These are phyloP conservation scores for Lacanobia wlatinum DNA, from an alignment of 2,888 invertebrate genomes.

Conservation along the genomic window DNA sequence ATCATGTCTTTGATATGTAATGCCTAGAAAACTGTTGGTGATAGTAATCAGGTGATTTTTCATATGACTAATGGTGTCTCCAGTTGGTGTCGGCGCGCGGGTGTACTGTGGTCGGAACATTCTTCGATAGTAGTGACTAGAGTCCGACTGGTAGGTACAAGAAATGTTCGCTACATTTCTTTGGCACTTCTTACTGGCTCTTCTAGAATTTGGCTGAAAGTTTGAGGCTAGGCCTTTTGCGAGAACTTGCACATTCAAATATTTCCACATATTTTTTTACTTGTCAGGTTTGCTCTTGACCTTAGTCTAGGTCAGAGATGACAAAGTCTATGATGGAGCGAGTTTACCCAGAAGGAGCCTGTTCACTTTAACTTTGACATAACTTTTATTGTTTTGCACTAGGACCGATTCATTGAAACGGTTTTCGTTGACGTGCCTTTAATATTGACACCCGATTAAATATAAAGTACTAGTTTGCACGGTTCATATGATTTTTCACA, in stretches of 20 bases:
- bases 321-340: no score
- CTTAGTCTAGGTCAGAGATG: no score
- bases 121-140: conserved; percentile 55
- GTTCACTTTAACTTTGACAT: no score
- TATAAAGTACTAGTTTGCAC: background rate
- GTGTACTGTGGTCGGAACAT: conserved; percentile 35
- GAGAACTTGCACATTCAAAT: background rate
- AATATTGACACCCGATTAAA: no score
- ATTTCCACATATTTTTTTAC: no score
- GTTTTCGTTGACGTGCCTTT: background rate
- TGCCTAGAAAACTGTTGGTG: background rate
- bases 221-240: background rate
- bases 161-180: conserved; percentile 41
- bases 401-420: no score
- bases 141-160: conserved; percentile 58
- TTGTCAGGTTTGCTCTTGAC: no score
- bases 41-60: background rate
- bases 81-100: background rate
- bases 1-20: background rate
- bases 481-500: no score
- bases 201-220: background rate
- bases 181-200: conserved; percentile 48
- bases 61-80: background rate
- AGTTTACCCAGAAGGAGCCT: no score
- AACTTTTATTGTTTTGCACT: no score